These are phyloP conservation scores for Acleris cristana DNA, from an alignment of 2,888 invertebrate genomes.

Conservation along the genomic window DNA sequence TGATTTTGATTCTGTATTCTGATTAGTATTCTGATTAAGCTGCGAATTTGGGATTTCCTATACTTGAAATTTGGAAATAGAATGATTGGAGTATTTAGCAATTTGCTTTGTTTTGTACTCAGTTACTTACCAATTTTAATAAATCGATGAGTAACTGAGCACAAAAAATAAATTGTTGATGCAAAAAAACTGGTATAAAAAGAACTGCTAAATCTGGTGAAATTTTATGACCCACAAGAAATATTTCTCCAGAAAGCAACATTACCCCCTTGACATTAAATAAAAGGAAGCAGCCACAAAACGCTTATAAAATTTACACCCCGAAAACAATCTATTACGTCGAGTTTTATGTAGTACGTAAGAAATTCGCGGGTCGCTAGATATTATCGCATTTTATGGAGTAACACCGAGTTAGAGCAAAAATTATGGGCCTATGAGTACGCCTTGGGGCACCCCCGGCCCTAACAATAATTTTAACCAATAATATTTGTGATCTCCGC, in stretches of 20 bases:
- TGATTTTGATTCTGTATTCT: conserved; percentile 26
- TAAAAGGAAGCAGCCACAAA: conserved; percentile 53
- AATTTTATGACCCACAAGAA: neutral
- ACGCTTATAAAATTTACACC: conserved; percentile 66
- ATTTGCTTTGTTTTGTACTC: no score
- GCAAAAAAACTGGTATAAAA: no score
- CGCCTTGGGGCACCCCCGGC: conserved; percentile 76
- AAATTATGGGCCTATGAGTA: conserved; percentile 76
- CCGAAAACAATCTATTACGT: conserved; percentile 74
- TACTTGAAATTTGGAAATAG: neutral
- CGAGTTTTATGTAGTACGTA: conserved; percentile 70
- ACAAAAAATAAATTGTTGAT: no score
- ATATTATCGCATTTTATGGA: conserved; percentile 82
- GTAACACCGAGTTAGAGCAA: conserved; percentile 81
- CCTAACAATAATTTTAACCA: conserved; percentile 70
- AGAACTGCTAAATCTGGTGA: no score
- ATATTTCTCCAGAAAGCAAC: conserved; percentile 6
- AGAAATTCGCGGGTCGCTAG: conserved; percentile 76
- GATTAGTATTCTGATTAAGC: conserved; percentile 22
- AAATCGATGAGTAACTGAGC: no score
- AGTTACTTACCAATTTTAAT: no score
- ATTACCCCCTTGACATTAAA: conserved; percentile 45
- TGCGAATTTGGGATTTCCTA: conserved; percentile 1
- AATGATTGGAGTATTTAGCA: neutral
- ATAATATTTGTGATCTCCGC: conserved; percentile 74